Base-by-base conservation (phyloP, 2,797 vertebrate species). In the Danionella dracula region DNA sequence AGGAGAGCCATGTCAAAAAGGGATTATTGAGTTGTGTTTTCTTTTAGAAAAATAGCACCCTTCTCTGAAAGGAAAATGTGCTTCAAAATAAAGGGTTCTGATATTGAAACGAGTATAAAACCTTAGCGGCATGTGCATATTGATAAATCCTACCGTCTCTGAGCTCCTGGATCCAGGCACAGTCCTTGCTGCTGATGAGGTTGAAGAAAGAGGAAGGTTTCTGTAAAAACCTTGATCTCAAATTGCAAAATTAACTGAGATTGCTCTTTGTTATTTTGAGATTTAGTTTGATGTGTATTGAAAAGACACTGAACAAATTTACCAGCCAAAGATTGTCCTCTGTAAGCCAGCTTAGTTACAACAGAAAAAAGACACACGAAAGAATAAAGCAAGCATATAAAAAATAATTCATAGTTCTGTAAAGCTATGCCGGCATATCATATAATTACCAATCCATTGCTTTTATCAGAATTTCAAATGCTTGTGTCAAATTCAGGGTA, bases 181-280 rank as follows among this genome's bases (percentile, higher is more conserved):
- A n/a, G n/a, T n/a, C n/a, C n/a, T n/a, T n/a, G n/a, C n/a, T n/a
- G n/a, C n/a, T n/a, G 13, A 55, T 55, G 53, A 16, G 1, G 16
- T 40, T 27, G 38, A 23, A 29, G 13, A 49, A 35, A 37, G 17
- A 21, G 19, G 6, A 23, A 54, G 54, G 10, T 11, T 13, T 35
- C 15, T 53, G 4, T 6, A n/a, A 34, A 44, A 32, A 64, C 53
- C 16, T 64, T 9, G 6, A n/a, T 10, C 34, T 23, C 31, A 44
- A 6, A 45, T 45, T 17, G 20, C 29, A 65, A 65, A 45, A 65
- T 65, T 50, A 65, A 55, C 55, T 17, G 49, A 54, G 11, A 51
- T 21, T 45, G 13, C 32, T 45, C n/a, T 42, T 45, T 55, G n/a
- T 16, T 35, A 31, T 44, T 44, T 55, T 54, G 55, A 64, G 13